phyloP scores from a whole-genome alignment of 2,113 vertebrate species.

The Cephalopholis sonnerati region DNA sequence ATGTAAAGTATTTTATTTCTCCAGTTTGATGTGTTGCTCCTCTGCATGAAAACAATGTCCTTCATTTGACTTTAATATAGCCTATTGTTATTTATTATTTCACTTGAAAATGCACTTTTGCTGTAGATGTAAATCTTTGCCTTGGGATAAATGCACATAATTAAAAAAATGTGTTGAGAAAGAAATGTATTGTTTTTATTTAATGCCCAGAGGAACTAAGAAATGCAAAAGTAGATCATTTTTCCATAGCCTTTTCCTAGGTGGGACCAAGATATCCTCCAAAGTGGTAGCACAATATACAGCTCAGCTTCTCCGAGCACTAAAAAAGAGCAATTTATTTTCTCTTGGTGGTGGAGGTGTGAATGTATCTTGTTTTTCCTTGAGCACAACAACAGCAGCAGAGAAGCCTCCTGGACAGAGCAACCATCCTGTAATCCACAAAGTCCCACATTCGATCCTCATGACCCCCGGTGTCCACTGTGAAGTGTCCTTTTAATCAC shows the following conservation, averaged over 20 bases:
- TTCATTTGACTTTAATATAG: neutral
- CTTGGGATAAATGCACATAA: neutral
- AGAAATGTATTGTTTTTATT: neutral
- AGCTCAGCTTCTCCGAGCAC: constrained; percentile 25
- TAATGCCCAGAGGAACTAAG: neutral
- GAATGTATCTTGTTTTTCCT: constrained; percentile 44
- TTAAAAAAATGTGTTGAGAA: neutral
- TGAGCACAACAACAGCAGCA: constrained; percentile 38
- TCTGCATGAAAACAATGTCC: neutral
- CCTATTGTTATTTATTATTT: no score
- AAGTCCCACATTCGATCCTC: constrained; percentile 40
- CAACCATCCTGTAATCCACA: constrained; percentile 31
- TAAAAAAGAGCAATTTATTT: constrained; percentile 51
- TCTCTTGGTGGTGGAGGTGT: constrained; percentile 14
- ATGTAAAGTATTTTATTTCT: neutral
- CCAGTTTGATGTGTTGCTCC: neutral
- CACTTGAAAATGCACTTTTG: neutral
- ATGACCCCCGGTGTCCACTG: constrained; percentile 40
- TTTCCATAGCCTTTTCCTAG: neutral
- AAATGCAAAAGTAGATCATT: constrained; percentile 1
- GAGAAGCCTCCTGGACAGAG: constrained; percentile 14
- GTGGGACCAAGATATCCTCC: constrained; percentile 1
- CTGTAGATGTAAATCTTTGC: neutral
- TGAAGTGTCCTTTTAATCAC: constrained; percentile 72
- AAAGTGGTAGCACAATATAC: constrained; percentile 34